phyloP scores from a whole-genome alignment of 2,797 vertebrate genomes.

The Brotula barbata region DNA sequence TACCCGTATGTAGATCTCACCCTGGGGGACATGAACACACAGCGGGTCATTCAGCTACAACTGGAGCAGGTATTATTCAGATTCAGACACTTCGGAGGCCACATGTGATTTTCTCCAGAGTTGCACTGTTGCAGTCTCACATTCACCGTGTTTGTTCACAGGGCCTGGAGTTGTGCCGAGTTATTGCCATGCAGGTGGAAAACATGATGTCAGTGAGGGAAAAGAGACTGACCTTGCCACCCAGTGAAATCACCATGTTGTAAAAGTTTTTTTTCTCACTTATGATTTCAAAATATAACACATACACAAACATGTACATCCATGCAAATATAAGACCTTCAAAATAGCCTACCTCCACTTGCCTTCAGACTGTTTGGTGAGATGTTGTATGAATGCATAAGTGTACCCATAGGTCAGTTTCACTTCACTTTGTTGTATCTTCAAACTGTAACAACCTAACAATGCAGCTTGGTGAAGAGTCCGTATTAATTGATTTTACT shows the following conservation, averaged over 20 bases:
- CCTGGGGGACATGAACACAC: conserved; percentile 84
- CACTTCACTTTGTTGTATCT: conserved; percentile 2
- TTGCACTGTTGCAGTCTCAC: neutral
- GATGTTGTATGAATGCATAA: conserved; percentile 4
- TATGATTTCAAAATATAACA: neutral
- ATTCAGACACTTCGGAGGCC: conserved; percentile 10
- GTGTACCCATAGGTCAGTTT: conserved; percentile 12
- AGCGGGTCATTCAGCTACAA: conserved; percentile 88
- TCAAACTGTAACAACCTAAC: neutral
- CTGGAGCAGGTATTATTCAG: conserved; percentile 86
- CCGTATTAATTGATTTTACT: conserved; percentile 10
- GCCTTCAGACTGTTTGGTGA: conserved; percentile 31
- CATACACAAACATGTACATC: neutral
- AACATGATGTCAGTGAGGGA: conserved; percentile 87
- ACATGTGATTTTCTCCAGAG: neutral
- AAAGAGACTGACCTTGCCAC: conserved; percentile 89
- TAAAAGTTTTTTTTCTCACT: conserved; percentile 61
- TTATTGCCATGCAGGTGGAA: conserved; percentile 92
- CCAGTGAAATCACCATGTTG: conserved; percentile 95
- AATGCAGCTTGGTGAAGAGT: conserved; percentile 6
- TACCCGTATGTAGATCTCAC: conserved; percentile 92
- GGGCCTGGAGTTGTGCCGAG: conserved; percentile 94
- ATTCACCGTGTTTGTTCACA: conserved; percentile 60
- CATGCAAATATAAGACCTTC: neutral
- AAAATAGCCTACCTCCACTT: conserved; percentile 53